phyloP scores from a whole-genome alignment of 2,888 invertebrate species.

The Napeogenes inachia region DNA sequence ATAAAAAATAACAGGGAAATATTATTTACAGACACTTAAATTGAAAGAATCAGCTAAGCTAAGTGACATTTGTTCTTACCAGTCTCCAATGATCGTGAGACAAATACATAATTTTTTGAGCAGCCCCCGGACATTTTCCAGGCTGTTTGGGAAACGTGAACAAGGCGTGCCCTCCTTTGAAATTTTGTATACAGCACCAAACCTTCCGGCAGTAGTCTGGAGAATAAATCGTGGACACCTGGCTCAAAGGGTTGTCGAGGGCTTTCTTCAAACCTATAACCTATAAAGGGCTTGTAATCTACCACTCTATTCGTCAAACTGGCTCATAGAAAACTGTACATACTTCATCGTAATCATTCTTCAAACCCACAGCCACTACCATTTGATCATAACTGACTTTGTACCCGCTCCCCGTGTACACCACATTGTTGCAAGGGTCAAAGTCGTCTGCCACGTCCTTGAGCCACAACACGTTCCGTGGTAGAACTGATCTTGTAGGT shows the following conservation, averaged over 20 bases:
- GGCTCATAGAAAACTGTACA: neutral
- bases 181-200: constrained; percentile 80
- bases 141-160: constrained; percentile 93
- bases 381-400: constrained; percentile 88
- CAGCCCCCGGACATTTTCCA: constrained; percentile 97
- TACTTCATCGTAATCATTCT: constrained; percentile 88
- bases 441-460: constrained; percentile 84
- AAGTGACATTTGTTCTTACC: constrained; percentile 66
- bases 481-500: constrained; percentile 82
- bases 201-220: constrained; percentile 87
- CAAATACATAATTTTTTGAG: constrained; percentile 96
- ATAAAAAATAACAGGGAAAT: too few species aligned
- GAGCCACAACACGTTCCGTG: constrained; percentile 86
- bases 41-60: constrained; percentile 4
- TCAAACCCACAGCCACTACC: constrained; percentile 89
- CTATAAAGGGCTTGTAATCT: constrained; percentile 62
- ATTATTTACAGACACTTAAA: too few species aligned
- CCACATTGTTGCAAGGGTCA: constrained; percentile 83
- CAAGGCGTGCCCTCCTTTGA: constrained; percentile 87
- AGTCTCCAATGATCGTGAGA: constrained; percentile 89
- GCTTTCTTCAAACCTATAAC: constrained; percentile 90
- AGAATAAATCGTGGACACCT: constrained; percentile 93
- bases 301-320: neutral
- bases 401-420: constrained; percentile 82
- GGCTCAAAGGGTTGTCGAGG: constrained; percentile 79